Evolutionary conservation across 2,888 invertebrate genomes (phyloP).

Genomic region (Lomographa bimaculata): DNA sequence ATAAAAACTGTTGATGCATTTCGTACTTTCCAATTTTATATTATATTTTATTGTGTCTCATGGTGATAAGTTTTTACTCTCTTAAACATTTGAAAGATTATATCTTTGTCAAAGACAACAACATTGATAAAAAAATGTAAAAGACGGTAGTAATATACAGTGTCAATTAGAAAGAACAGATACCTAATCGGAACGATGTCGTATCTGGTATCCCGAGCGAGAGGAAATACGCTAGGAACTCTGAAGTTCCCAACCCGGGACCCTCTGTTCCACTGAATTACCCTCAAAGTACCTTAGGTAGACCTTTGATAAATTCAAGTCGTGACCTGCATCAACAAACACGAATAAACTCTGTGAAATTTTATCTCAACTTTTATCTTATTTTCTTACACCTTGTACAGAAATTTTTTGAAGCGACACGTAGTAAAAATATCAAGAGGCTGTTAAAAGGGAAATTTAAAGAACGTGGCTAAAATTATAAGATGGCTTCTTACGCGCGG

Average conservation of each 20-base stretch:
- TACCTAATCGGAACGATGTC: no score
- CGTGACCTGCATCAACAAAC: conserved; percentile 70
- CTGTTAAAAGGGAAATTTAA: conserved; percentile 74
- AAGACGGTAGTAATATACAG: no score
- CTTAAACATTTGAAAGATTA: no score
- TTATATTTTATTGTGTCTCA: no score
- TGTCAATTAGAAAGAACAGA: no score
- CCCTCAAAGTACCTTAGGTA: conserved; percentile 57
- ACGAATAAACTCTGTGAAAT: conserved; percentile 54
- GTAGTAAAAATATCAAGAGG: conserved; percentile 73
- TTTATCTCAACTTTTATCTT: conserved; percentile 64
- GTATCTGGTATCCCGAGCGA: background rate
- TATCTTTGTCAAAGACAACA: no score
- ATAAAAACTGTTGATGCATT: no score
- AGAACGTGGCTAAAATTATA: conserved; percentile 71
- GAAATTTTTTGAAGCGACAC: conserved; percentile 62
- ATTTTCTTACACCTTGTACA: conserved; percentile 54
- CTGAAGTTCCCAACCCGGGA: conserved; percentile 45
- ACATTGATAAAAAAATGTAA: no score
- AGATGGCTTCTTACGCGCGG: conserved; percentile 48
- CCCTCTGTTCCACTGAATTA: conserved; percentile 63
- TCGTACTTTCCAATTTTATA: no score
- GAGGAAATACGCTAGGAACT: conserved; percentile 18
- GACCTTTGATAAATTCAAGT: conserved; percentile 65
- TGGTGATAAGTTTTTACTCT: no score